Percentiles rank a stretch among this genome's conserved stretches.
Conservation (phyloP, 2,797 vertebrate genomes). For the Prunella strophiata region DNA sequence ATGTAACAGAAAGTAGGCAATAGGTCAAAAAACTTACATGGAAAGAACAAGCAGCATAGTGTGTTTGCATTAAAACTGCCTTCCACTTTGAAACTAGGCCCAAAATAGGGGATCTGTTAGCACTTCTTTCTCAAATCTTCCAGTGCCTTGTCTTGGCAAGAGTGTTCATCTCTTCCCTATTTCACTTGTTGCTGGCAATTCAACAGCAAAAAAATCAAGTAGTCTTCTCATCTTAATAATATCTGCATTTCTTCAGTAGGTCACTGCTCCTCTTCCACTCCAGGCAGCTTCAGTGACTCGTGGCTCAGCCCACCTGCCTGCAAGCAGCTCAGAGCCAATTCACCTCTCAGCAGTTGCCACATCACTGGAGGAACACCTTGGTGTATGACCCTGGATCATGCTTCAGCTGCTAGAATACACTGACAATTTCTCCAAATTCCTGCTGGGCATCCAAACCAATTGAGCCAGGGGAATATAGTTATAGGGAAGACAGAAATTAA, state of each 20-base stretch:
- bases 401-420: background rate
- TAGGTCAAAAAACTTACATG: background rate
- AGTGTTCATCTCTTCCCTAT: background rate
- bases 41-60: background rate
- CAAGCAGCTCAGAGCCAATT: background rate
- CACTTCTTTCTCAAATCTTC: background rate
- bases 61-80: background rate
- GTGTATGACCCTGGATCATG: background rate
- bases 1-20: background rate
- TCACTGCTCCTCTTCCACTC: background rate
- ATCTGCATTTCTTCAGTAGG: background rate
- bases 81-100: background rate
- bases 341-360: fast-evolving
- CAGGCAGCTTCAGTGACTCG: background rate
- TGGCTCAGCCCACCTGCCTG: background rate
- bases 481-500: background rate
- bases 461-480: background rate
- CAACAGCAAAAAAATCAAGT: background rate
- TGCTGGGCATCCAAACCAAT: background rate
- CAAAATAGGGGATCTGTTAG: background rate
- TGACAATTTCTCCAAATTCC: background rate
- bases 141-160: background rate
- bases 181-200: background rate
- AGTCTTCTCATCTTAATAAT: background rate
- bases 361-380: background rate